Percentiles rank a stretch among this genome's conserved stretches.
These are phyloP conservation scores for Margarornis squamiger DNA, from an alignment of 2,797 vertebrate genomes.

Conservation along the genomic window DNA sequence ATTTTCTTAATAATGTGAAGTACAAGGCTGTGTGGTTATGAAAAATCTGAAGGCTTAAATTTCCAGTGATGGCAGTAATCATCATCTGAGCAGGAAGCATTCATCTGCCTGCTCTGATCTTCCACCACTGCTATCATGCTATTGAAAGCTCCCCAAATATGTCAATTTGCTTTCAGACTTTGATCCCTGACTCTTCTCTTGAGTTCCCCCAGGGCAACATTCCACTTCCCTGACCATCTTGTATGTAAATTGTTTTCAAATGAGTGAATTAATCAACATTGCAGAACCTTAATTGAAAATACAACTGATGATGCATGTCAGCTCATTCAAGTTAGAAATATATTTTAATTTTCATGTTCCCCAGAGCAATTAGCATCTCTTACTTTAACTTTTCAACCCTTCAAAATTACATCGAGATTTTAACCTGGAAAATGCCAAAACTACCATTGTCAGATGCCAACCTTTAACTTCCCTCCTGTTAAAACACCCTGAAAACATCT, in stretches of 20 bases:
- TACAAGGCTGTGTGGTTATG: not conserved
- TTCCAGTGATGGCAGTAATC: not conserved
- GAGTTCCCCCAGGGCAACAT: constrained; percentile 25
- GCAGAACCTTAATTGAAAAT: constrained; percentile 64
- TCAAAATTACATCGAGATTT: not conserved
- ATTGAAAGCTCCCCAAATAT: constrained; percentile 18
- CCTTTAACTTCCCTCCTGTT: not conserved
- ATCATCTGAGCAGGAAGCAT: not conserved
- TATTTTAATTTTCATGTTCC: constrained; percentile 42
- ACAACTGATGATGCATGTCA: constrained; percentile 53
- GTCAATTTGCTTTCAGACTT: constrained; percentile 35
- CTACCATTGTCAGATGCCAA: not conserved
- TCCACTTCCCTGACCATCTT: constrained; percentile 42
- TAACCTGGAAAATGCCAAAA: constrained; percentile 9
- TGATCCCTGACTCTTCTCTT: constrained; percentile 21
- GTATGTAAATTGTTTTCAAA: constrained; percentile 67
- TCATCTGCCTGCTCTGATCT: constrained; percentile 17
- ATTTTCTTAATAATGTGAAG: not conserved
- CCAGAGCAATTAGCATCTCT: constrained; percentile 30
- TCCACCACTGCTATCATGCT: not conserved
- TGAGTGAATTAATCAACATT: constrained; percentile 63
- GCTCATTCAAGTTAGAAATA: constrained; percentile 51
- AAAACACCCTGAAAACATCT: not conserved
- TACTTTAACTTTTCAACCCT: not conserved
- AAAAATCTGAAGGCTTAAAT: not conserved